Percentiles rank a stretch among this genome's conserved stretches.
Conservation (phyloP, 2,888 invertebrate species). For the Dinocampus coccinellae region DNA sequence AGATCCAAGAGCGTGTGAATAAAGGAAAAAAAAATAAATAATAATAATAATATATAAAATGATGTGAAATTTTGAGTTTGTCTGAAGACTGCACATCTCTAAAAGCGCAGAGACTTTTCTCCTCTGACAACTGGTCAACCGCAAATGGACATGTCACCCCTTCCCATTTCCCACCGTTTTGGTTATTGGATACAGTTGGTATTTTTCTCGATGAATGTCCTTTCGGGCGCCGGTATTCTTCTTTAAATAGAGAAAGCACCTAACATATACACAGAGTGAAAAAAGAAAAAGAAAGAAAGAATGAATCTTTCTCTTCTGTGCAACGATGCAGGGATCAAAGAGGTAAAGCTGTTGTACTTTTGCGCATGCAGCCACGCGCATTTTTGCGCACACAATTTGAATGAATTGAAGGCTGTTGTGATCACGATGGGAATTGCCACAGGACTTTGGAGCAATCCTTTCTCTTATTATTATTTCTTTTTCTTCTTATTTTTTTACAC, state of each 20-base stretch:
- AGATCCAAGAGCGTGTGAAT: conserved; percentile 4
- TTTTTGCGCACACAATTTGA: conserved; percentile 47
- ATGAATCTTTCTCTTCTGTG: conserved; percentile 13
- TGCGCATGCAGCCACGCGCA: conserved; percentile 50
- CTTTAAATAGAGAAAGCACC: conserved; percentile 39
- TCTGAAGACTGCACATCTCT: conserved; percentile 5
- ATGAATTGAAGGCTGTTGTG: conserved; percentile 14
- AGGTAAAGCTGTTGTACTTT: conserved; percentile 58
- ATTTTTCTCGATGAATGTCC: conserved; percentile 18
- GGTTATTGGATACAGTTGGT: conserved; percentile 42
- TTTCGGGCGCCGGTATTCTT: conserved; percentile 49
- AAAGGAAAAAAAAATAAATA: conserved; percentile 10
- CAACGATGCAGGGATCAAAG: conserved; percentile 54
- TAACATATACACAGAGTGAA: background rate
- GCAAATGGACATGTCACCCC: conserved; percentile 69
- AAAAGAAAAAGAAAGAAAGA: background rate
- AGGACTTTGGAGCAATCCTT: conserved; percentile 4
- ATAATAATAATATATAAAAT: background rate
- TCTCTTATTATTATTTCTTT: conserved; percentile 37
- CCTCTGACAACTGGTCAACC: conserved; percentile 65
- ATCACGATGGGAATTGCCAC: conserved; percentile 30
- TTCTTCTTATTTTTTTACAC: conserved; percentile 30
- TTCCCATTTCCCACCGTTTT: conserved; percentile 62
- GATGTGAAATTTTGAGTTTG: conserved; percentile 18
- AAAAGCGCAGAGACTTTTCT: conserved; percentile 31